Evolutionary conservation across 1,140 invertebrate genomes (phyloP).

Genomic region (Hormaphis cornu): DNA sequence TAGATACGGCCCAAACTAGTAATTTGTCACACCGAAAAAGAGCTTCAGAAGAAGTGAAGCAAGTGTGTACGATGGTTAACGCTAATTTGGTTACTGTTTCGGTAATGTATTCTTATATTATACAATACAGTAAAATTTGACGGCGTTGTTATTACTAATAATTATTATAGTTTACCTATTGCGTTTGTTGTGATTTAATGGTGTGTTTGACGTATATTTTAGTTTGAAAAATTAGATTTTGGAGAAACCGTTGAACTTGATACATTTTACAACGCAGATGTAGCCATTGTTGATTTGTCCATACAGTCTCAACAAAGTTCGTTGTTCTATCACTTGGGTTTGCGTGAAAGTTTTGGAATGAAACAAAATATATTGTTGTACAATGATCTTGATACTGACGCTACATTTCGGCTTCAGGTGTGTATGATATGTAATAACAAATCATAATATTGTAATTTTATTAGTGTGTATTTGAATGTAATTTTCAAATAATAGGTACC

Average conservation of each 20-base stretch:
- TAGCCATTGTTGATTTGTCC: conserved; percentile 91
- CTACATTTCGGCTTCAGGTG: conserved; percentile 76
- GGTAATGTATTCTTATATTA: conserved; percentile 45
- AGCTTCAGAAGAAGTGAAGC: conserved; percentile 73
- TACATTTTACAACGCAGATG: conserved; percentile 93
- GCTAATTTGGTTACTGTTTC: conserved; percentile 74
- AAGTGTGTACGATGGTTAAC: conserved; percentile 66
- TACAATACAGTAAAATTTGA: background rate
- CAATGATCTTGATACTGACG: conserved; percentile 80
- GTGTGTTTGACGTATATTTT: conserved; percentile 40
- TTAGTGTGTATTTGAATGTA: no score
- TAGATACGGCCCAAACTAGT: conserved; percentile 66
- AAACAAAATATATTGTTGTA: conserved; percentile 92
- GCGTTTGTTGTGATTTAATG: background rate
- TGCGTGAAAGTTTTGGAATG: conserved; percentile 97
- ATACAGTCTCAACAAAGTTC: conserved; percentile 73
- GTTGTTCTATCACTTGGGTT: conserved; percentile 92
- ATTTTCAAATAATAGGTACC: no score
- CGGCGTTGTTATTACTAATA: background rate
- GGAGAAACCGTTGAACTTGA: conserved; percentile 75
- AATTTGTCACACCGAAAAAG: conserved; percentile 62
- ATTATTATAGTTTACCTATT: background rate
- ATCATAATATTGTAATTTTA: no score
- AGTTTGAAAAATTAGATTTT: conserved; percentile 81
- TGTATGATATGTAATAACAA: conserved; percentile 30